Percentiles rank a stretch among this genome's conserved stretches.
These are phyloP conservation scores for Mercenaria mercenaria DNA, from an alignment of 1,140 invertebrate species.

Conservation along the genomic window DNA sequence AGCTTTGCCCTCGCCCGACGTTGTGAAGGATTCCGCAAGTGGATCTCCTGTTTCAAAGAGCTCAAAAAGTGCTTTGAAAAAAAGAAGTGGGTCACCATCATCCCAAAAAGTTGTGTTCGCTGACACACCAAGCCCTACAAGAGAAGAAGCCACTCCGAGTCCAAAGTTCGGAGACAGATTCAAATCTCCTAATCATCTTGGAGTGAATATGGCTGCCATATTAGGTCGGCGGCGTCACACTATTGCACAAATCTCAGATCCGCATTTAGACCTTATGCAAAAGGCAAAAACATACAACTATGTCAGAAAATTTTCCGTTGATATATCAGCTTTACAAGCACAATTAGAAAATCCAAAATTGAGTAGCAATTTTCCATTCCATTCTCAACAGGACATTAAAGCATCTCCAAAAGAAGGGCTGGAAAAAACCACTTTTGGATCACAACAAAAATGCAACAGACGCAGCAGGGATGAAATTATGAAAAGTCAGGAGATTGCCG, in stretches of 20 bases:
- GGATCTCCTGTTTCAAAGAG: constrained; percentile 38
- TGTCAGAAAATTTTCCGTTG: constrained; percentile 85
- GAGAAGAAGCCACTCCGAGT: constrained; percentile 34
- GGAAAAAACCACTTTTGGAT: constrained; percentile 11
- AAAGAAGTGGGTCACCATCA: constrained; percentile 51
- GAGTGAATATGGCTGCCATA: constrained; percentile 79
- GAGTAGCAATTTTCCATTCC: constrained; percentile 80
- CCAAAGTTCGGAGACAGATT: constrained; percentile 54
- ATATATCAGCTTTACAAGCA: constrained; percentile 83
- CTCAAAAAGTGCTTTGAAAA: constrained; percentile 58
- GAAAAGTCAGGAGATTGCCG: constrained; percentile 59
- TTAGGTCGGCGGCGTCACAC: constrained; percentile 81
- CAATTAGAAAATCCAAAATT: constrained; percentile 85
- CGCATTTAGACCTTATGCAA: constrained; percentile 70
- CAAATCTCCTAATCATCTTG: constrained; percentile 72
- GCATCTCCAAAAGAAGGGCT: background rate
- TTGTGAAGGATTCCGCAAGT: constrained; percentile 31
- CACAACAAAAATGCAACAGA: constrained; percentile 53
- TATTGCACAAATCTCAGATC: constrained; percentile 81
- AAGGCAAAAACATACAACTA: constrained; percentile 83
- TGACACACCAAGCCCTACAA: constrained; percentile 52
- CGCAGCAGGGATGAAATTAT: constrained; percentile 52
- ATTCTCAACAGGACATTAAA: constrained; percentile 73
- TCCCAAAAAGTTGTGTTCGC: constrained; percentile 61
- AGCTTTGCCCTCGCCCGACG: constrained; percentile 46